phyloP scores from a whole-genome alignment of 2,888 invertebrate species.

The Drosophila eohydei region DNA sequence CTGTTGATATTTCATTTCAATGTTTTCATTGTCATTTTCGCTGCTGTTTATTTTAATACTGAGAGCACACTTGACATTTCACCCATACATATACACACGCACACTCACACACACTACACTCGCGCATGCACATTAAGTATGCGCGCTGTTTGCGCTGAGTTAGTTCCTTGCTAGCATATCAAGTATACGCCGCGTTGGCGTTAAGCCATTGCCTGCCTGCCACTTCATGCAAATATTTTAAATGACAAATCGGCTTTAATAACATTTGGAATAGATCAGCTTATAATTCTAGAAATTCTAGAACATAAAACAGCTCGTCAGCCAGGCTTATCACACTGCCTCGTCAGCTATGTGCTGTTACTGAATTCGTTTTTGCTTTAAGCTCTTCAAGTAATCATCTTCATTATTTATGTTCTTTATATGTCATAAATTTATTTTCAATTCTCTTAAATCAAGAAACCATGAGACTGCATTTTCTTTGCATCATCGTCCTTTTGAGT shows the following conservation, averaged over 20 bases:
- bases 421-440: neutral
- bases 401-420: neutral
- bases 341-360: neutral
- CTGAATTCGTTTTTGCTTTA: neutral
- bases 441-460: constrained; percentile 3
- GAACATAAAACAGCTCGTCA: neutral
- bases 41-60: constrained; percentile 1
- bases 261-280: constrained; percentile 20
- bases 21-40: constrained; percentile 46
- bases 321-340: neutral
- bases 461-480: constrained; percentile 44
- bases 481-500: neutral
- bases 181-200: neutral
- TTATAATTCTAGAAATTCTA: constrained; percentile 11
- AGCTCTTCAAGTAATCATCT: neutral
- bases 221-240: constrained; percentile 27
- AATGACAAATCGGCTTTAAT: constrained; percentile 51
- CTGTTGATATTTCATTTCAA: constrained; percentile 53
- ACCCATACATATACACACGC: neutral
- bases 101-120: neutral
- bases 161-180: neutral
- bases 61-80: constrained; percentile 47
- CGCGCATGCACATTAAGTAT: neutral
- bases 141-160: neutral
- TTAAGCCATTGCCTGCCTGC: neutral